Conservation (phyloP, 2,113 vertebrate genomes). For the Pseudorhombus dupliciocellatus region DNA sequence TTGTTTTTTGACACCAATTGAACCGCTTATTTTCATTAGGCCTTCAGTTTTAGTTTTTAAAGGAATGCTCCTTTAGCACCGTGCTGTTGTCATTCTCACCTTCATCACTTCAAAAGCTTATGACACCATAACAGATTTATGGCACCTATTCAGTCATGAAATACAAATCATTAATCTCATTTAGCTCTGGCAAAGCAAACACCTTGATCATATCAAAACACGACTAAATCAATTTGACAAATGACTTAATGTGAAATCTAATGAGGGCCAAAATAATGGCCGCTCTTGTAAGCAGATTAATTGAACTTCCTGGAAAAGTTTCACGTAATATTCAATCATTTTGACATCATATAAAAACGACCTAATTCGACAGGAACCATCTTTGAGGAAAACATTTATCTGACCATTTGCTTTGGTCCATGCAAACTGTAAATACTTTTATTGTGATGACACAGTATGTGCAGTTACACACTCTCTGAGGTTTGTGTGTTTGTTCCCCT, state of each 20-base stretch:
- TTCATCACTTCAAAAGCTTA: constrained; percentile 14
- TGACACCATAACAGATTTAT: constrained; percentile 38
- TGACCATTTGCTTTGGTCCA: too few relatives aligned
- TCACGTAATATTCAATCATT: too few relatives aligned
- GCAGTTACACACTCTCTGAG: too few relatives aligned
- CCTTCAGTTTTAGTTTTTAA: constrained; percentile 13
- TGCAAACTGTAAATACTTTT: too few relatives aligned
- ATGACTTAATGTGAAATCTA: neutral
- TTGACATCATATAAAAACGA: too few relatives aligned
- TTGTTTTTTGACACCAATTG: constrained; percentile 49
- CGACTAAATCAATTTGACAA: constrained; percentile 3
- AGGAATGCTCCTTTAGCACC: neutral
- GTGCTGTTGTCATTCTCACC: constrained; percentile 2
- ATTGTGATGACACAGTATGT: too few relatives aligned
- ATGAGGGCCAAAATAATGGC: neutral
- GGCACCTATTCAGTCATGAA: constrained; percentile 12
- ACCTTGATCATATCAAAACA: constrained; percentile 2
- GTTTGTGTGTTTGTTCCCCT: too few relatives aligned
- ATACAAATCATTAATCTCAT: constrained; percentile 18
- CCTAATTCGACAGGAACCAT: too few relatives aligned
- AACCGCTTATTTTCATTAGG: constrained; percentile 58
- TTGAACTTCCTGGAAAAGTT: neutral
- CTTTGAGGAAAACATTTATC: too few relatives aligned
- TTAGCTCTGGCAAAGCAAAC: constrained; percentile 31
- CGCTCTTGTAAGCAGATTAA: neutral